Base-by-base conservation (phyloP, 2,888 invertebrate species). In the Cheilosia soror region DNA sequence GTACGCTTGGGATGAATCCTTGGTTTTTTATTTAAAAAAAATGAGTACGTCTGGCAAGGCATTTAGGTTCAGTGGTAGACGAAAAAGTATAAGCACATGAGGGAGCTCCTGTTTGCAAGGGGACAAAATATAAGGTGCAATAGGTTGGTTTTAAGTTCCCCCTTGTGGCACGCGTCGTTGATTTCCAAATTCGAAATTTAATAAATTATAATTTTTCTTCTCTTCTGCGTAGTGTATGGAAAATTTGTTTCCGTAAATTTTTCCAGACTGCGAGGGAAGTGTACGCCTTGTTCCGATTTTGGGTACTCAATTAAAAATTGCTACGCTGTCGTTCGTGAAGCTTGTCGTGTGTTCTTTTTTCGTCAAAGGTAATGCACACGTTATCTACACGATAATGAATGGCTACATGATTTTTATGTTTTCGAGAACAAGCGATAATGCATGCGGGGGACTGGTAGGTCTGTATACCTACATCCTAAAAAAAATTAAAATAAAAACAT, bases 101-200 rank as follows among this genome's bases (percentile, higher is more conserved):
- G 37, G 13, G 15, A 20, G 49, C 40, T 31, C 31, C 20, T 13
- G 31, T 42, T 40, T 57, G 53, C 31, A 62, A 68, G 72, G 71
- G 71, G 71, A 68, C 75, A 33, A 68, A 62, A 62, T 66, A 72
- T 66, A 72, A 78, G 78, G 80, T 77, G 77, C 40, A 40, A 65
- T 76, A 60, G 76, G 71, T 85, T 77, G 66, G 13, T 60, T 31
- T 49, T 60, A 42, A 62, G n/a, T 81, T 72, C 76, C 81, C 80
- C 81, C 60, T 76, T 44, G 65, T 80, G 81, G 85, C 85, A 85
- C 85, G 81, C 85, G 85, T 81, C 81, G 81, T 77, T 85, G 76
- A 57, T 62, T 72, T 81, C 57, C 42, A 76, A 80, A 68, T 77
- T 77, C 44, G 58, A 85, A 81, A 72, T 81, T 77, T 72, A 49